phyloP scores from a whole-genome alignment of 2,113 vertebrate species.

The Pseudorasbora parva region DNA sequence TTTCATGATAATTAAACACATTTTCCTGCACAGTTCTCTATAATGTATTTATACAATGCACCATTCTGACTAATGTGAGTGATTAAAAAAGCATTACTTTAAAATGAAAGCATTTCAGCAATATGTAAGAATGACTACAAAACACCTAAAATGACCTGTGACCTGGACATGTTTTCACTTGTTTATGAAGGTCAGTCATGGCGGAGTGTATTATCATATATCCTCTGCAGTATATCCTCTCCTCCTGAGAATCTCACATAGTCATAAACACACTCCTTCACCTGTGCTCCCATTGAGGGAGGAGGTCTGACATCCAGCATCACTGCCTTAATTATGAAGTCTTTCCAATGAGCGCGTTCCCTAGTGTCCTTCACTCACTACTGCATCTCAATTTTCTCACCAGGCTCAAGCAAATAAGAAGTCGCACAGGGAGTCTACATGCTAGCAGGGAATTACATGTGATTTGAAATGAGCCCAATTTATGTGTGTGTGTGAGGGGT shows the following conservation, averaged over 20 bases:
- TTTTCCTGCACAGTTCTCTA: too few relatives aligned
- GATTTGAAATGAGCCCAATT: conserved; percentile 54
- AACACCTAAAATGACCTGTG: too few relatives aligned
- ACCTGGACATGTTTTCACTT: not conserved
- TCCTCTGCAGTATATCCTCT: not conserved
- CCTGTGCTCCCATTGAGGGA: not conserved
- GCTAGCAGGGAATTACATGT: conserved; percentile 18
- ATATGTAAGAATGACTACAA: too few relatives aligned
- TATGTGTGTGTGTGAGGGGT: conserved; percentile 55
- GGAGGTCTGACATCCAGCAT: not conserved
- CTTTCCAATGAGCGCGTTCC: conserved; percentile 17
- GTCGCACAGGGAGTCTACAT: not conserved
- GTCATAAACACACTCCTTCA: conserved; percentile 26
- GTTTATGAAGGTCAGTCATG: not conserved
- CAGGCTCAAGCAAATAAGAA: conserved; percentile 32
- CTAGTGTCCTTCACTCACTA: conserved; percentile 40
- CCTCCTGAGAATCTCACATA: not conserved
- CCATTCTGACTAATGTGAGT: too few relatives aligned
- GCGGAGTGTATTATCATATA: not conserved
- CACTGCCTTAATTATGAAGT: conserved; percentile 27
- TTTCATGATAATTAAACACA: too few relatives aligned
- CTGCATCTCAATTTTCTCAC: conserved; percentile 45
- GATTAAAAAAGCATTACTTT: too few relatives aligned
- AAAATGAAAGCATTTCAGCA: too few relatives aligned
- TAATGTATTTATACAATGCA: too few relatives aligned